Conservation (phyloP, 1,140 invertebrate genomes). For the Brachionus plicatilis region DNA sequence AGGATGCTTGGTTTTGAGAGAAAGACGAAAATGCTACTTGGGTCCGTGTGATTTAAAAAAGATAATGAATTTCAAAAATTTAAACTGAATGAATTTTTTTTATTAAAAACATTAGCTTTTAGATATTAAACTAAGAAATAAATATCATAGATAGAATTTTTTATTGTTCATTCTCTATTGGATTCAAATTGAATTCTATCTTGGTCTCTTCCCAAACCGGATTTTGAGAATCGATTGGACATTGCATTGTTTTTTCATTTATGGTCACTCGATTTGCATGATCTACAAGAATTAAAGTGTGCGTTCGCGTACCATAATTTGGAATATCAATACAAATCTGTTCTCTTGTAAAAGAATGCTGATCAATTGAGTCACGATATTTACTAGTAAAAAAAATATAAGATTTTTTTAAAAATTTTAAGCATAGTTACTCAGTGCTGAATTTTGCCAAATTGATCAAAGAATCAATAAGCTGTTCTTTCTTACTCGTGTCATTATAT, state of each 20-base stretch:
- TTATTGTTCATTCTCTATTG: neutral
- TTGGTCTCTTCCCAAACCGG: slow-evolving; percentile 15
- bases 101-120: neutral
- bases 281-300: slow-evolving; percentile 27
- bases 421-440: neutral
- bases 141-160: slow-evolving; percentile 8
- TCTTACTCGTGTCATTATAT: neutral
- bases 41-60: neutral
- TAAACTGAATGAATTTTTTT: neutral
- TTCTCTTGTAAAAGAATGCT: neutral
- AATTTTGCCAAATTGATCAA: slow-evolving; percentile 14
- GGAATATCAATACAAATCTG: slow-evolving; percentile 37
- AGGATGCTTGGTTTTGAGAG: neutral
- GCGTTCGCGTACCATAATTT: slow-evolving; percentile 29
- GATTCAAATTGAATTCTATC: slow-evolving; percentile 30
- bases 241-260: slow-evolving; percentile 32
- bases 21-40: neutral
- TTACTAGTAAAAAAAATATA: neutral
- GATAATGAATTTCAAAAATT: neutral
- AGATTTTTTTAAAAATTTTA: neutral
- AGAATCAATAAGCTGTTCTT: neutral
- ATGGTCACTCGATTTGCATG: slow-evolving; percentile 6
- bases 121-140: neutral
- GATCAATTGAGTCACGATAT: neutral
- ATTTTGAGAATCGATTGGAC: neutral